Evolutionary conservation across 2,113 vertebrate species (phyloP).

Genomic region (Clarias gariepinus): DNA sequence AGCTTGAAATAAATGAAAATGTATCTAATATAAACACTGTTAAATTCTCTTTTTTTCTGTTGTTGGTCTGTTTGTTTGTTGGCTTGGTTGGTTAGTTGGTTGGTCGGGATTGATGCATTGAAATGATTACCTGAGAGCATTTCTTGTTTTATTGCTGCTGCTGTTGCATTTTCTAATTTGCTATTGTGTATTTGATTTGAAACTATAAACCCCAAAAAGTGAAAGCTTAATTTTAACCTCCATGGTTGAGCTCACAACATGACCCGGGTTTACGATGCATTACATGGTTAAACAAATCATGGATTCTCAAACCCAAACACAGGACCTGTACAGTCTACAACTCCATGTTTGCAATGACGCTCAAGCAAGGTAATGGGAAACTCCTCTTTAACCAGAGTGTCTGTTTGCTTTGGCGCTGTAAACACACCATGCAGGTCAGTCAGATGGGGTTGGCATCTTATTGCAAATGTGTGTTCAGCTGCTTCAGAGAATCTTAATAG

Average conservation of each 20-base stretch:
- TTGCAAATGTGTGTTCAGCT: conserved; percentile 1
- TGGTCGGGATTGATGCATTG: no score
- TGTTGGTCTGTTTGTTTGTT: neutral
- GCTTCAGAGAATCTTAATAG: neutral
- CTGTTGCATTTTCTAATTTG: neutral
- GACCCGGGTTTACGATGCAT: conserved; percentile 39
- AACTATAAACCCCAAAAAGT: neutral
- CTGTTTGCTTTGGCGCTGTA: conserved; percentile 45
- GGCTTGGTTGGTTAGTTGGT: no score
- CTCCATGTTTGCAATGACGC: conserved; percentile 39
- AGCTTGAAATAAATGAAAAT: no score
- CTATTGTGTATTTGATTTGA: neutral
- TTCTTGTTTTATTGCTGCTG: neutral
- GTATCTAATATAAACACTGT: no score
- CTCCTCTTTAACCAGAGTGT: conserved; percentile 12
- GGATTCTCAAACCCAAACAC: conserved; percentile 42
- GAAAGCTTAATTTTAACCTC: neutral
- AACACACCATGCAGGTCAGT: conserved; percentile 6
- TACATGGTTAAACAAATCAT: conserved; percentile 45
- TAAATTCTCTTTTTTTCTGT: neutral
- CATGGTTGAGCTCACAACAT: neutral
- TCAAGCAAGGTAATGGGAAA: conserved; percentile 18
- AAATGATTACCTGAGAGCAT: no score
- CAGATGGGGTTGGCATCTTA: conserved; percentile 3
- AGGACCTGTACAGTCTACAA: conserved; percentile 23